Evolutionary conservation across 2,113 vertebrate species (phyloP).

Genomic region (Alexandromys fortis): DNA sequence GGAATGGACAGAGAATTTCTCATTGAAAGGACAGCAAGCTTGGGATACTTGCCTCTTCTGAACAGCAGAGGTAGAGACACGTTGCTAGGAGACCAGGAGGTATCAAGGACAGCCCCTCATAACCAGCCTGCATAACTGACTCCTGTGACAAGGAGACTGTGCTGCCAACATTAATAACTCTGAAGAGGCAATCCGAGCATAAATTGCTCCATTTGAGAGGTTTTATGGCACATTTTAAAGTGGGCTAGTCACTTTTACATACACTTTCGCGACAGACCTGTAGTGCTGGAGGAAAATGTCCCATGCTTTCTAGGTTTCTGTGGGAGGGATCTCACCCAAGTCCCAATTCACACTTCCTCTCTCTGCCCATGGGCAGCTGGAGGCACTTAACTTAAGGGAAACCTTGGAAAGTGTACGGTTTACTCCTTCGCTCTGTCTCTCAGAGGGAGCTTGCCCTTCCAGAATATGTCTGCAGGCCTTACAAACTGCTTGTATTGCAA

Average conservation of each 20-base stretch:
- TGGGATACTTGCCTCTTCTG: neutral
- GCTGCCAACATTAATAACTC: neutral
- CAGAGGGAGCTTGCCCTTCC: neutral
- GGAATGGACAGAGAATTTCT: constrained; percentile 16
- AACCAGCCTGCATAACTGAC: neutral
- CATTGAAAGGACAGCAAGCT: neutral
- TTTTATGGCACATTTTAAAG: neutral
- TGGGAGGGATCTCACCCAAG: neutral
- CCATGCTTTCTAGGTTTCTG: neutral
- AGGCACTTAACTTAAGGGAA: neutral
- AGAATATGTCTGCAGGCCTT: neutral
- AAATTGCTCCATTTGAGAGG: neutral
- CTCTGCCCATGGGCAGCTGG: neutral
- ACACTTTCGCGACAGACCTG: neutral
- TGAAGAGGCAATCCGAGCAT: neutral
- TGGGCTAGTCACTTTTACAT: neutral
- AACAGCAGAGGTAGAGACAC: neutral
- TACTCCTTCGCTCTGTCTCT: neutral
- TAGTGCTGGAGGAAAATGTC: neutral
- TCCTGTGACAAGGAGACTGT: neutral
- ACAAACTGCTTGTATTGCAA: neutral
- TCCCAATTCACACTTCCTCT: neutral
- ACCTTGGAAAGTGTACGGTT: neutral
- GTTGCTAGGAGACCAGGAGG: constrained; percentile 58
- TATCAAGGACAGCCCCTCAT: neutral